phyloP scores from a whole-genome alignment of 2,797 vertebrate genomes.

The Buceros bicornis region DNA sequence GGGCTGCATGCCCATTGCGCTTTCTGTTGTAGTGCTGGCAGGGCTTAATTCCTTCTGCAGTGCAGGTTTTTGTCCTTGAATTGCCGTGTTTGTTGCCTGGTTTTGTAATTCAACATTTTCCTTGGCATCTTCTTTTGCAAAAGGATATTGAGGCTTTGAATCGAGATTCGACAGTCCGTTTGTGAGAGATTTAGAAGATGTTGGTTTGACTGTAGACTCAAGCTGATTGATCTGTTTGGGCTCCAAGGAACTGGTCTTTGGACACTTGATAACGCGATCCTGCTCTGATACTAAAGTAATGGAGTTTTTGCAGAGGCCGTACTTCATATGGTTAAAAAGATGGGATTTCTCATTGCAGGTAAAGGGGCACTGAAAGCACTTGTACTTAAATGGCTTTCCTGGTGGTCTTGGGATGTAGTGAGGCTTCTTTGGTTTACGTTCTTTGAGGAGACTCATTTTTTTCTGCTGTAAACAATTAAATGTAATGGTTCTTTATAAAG shows the following conservation, averaged over 20 bases:
- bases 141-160: constrained; percentile 70
- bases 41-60: constrained; percentile 61
- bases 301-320: constrained; percentile 97
- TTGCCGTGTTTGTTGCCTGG: constrained; percentile 48
- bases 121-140: constrained; percentile 79
- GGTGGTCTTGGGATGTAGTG: constrained; percentile 97
- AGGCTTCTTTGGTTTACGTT: constrained; percentile 96
- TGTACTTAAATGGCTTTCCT: constrained; percentile 97
- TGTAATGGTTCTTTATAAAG: background rate
- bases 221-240: constrained; percentile 73
- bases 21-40: constrained; percentile 44
- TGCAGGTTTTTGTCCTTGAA: constrained; percentile 63
- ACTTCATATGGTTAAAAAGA: constrained; percentile 99
- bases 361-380: constrained; percentile 99
- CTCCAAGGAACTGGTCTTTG: constrained; percentile 76
- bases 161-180: constrained; percentile 65
- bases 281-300: constrained; percentile 93
- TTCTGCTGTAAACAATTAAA: constrained; percentile 31
- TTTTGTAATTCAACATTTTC: constrained; percentile 76
- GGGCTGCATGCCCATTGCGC: constrained; percentile 55
- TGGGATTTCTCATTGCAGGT: constrained; percentile 99
- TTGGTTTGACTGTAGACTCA: constrained; percentile 64
- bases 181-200: constrained; percentile 63
- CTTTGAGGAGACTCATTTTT: constrained; percentile 89
- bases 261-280: constrained; percentile 84